These are phyloP conservation scores for Chionis minor DNA, from an alignment of 2,113 vertebrate species.

Conservation along the genomic window DNA sequence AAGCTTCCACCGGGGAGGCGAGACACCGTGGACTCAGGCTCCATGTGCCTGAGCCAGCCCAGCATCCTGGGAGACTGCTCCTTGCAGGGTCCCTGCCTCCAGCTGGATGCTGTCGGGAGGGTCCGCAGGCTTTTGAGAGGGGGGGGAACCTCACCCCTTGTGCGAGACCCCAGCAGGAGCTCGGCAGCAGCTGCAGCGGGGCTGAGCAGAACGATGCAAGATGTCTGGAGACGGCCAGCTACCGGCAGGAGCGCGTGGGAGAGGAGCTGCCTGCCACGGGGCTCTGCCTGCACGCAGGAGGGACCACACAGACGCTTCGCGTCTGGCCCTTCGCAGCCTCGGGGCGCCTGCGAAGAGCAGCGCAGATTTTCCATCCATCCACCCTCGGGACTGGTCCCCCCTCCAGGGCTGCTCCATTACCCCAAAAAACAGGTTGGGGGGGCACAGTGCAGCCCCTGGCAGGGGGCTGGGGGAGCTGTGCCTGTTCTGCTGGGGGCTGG, in stretches of 20 bases:
- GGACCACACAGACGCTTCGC: not conserved
- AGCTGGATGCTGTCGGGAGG: not conserved
- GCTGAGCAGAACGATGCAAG: not conserved
- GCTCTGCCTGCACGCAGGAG: not conserved
- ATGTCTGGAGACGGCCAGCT: not conserved
- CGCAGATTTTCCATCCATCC: not conserved
- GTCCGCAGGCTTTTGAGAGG: not conserved
- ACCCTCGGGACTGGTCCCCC: rapidly evolving
- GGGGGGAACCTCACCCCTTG: not conserved
- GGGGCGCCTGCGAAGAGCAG: not conserved
- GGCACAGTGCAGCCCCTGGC: not conserved
- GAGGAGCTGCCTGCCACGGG: not conserved
- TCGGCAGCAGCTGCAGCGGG: not conserved
- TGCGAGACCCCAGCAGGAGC: not conserved
- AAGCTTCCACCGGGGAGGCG: not conserved
- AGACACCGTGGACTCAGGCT: not conserved
- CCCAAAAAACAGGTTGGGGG: not conserved
- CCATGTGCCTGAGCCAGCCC: not conserved
- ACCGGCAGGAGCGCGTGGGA: not conserved
- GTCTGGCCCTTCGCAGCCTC: not conserved
- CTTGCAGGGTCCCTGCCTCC: not conserved
- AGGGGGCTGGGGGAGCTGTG: not conserved
- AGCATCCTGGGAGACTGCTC: not conserved
- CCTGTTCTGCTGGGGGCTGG: not conserved
- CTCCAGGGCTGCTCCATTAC: not conserved